Evolutionary conservation across 1,140 invertebrate genomes (phyloP).

Genomic region (Anoplophora glabripennis): DNA sequence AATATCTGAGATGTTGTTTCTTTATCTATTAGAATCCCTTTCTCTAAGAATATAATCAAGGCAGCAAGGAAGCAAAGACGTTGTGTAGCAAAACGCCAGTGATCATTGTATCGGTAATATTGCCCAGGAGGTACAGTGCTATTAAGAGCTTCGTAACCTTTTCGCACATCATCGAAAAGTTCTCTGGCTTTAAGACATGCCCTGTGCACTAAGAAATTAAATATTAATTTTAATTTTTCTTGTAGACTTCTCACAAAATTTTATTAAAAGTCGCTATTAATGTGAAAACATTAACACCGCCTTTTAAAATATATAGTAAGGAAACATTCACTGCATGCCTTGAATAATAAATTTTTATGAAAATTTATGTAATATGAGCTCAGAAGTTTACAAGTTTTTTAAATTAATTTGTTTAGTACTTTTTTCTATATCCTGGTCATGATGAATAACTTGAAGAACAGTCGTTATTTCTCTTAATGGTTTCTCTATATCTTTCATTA

Average conservation of each 20-base stretch:
- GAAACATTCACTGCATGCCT: too few relatives aligned
- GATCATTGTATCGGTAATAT: conserved; percentile 82
- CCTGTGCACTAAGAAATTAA: conserved; percentile 51
- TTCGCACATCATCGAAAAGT: conserved; percentile 57
- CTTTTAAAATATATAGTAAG: conserved; percentile 5
- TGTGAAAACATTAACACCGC: not conserved
- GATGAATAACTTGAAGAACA: conserved; percentile 71
- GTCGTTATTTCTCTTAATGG: conserved; percentile 64
- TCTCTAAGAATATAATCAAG: conserved; percentile 76
- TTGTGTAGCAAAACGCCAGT: conserved; percentile 82
- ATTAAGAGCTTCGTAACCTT: conserved; percentile 58
- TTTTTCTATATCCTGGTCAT: conserved; percentile 56
- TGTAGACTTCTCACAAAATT: too few relatives aligned
- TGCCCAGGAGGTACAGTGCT: conserved; percentile 62
- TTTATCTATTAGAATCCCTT: conserved; percentile 67
- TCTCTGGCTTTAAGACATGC: conserved; percentile 59
- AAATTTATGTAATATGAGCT: conserved; percentile 13
- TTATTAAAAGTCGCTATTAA: too few relatives aligned
- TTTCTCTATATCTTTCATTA: conserved; percentile 69
- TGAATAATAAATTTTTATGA: conserved; percentile 16
- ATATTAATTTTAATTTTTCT: not conserved
- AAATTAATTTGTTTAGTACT: conserved; percentile 42
- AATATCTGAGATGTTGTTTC: conserved; percentile 76
- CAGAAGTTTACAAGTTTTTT: conserved; percentile 4
- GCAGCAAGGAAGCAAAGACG: conserved; percentile 73